Evolutionary conservation across 2,797 vertebrate species (phyloP).

Genomic region (Neopelma chrysocephalum): DNA sequence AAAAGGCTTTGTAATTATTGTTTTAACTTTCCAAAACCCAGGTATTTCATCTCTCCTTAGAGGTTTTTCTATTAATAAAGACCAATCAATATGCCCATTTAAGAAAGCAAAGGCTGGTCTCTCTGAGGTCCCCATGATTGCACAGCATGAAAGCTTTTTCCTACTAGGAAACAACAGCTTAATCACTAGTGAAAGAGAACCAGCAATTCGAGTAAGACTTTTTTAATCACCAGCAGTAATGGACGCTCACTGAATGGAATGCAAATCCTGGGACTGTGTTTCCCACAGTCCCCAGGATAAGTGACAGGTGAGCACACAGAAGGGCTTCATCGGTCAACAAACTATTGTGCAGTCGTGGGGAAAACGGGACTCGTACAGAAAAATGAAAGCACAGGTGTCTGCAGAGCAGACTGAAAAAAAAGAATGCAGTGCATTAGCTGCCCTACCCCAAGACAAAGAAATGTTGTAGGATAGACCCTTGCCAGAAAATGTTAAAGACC

Average conservation of each 20-base stretch:
- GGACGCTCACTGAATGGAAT: accelerated
- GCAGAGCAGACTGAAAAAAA: neutral
- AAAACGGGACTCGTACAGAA: neutral
- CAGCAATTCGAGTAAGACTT: neutral
- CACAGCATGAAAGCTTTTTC: neutral
- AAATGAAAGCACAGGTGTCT: neutral
- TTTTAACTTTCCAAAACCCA: neutral
- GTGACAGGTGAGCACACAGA: neutral
- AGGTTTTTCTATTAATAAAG: neutral
- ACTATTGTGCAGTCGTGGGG: neutral
- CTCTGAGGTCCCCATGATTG: neutral
- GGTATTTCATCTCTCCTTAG: neutral
- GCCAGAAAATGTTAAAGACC: accelerated
- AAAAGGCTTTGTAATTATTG: neutral
- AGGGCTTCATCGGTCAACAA: neutral
- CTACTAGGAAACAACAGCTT: conserved; percentile 3
- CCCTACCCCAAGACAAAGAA: neutral
- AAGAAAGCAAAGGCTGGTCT: neutral
- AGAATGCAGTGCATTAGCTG: neutral
- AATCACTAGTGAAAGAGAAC: neutral
- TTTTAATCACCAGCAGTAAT: neutral
- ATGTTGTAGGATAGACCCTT: neutral
- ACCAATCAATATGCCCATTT: neutral
- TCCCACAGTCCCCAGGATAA: neutral
- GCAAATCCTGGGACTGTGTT: neutral